Base-by-base conservation (phyloP, 2,113 vertebrate genomes). In the Gambusia affinis region DNA sequence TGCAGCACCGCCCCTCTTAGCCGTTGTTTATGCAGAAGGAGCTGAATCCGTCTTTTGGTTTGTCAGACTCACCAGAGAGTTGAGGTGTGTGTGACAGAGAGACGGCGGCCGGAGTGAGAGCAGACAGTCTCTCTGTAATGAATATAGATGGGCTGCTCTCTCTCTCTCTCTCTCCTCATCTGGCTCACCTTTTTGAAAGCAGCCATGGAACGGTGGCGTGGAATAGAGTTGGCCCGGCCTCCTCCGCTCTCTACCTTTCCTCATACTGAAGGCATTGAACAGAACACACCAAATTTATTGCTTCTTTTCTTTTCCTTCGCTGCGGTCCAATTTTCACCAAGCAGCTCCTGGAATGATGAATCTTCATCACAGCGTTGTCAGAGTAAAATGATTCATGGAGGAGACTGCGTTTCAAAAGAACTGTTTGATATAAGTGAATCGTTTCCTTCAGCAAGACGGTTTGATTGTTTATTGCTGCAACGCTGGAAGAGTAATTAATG, bases 61-160 rank as follows among this genome's bases (percentile, higher is more conserved):
- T 82, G 91, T 84, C 88, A 76, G 88, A 81, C 83, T 71, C 72
- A 81, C 73, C 42, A 75, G 82, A 12, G 27, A 83, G 87, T 80
- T 51, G 88, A 73, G 81, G 51, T 81, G 85, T 82, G 86, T 76
- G 87, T 76, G 85, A 86, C 80, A 74, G 85, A 72, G 80, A 85
- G 79, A 88, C 61, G 75, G 77, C 71, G 78, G 78, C 75, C 69
- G 79, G 87, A 86, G 86, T 88, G 89, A 86, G 81, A 90, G 87
- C 78, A 84, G 82, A 83, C 81, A 75, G 88, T 90, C 89, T 89
- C 65, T 70, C 82, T 80, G 83, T 92, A 91, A 92, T 93, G 89
- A 93, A 92, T 93, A 92, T 90, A 91, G 91, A 93, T 92, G 85
- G 80, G 81, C 78, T 90, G 60, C 78, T n/a, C 87, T 37, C 73